Conservation (phyloP, 2,797 vertebrate genomes). For the Chaetodon trifasciatus region DNA sequence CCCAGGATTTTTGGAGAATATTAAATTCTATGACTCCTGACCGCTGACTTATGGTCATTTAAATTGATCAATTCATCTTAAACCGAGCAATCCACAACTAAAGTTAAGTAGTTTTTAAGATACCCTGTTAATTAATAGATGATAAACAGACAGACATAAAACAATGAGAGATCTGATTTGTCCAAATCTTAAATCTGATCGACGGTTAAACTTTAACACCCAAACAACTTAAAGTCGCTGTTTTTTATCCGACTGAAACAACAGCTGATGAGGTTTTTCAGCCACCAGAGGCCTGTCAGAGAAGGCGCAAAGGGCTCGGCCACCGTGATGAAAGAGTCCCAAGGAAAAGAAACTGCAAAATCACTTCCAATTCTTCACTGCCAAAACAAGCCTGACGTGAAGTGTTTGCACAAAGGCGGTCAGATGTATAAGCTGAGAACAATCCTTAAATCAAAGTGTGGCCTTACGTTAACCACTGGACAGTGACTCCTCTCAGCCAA, state of each 20-base stretch:
- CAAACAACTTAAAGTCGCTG: neutral
- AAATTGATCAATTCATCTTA: neutral
- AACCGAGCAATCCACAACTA: neutral
- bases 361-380: neutral
- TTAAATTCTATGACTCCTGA: neutral
- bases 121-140: neutral
- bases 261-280: neutral
- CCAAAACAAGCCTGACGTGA: neutral
- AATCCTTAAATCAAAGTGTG: neutral
- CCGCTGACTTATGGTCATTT: neutral
- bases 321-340: neutral
- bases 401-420: neutral
- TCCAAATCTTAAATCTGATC: neutral
- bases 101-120: neutral
- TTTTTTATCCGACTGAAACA: neutral
- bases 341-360: neutral
- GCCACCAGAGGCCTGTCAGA: neutral
- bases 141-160: neutral
- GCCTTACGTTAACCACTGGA: neutral
- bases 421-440: neutral
- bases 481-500: neutral
- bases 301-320: neutral
- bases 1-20: neutral
- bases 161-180: neutral
- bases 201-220: neutral